Conservation (phyloP, 2,888 invertebrate species). For the Trachelus iudaicus region DNA sequence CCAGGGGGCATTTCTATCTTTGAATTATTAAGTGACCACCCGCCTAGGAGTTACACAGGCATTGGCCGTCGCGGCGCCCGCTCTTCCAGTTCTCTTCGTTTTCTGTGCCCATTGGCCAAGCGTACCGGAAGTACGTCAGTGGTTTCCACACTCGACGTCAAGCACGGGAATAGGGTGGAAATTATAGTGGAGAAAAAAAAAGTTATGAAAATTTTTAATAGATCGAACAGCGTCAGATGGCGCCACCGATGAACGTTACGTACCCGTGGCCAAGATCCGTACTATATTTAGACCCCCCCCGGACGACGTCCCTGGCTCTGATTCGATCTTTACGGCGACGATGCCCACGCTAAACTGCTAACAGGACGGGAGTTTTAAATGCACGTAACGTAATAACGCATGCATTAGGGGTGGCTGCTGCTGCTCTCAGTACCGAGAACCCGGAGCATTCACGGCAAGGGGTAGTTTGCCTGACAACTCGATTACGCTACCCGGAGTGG, state of each 20-base stretch:
- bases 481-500: conserved; percentile 57
- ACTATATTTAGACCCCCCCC: background rate
- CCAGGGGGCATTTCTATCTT: conserved; percentile 51
- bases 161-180: background rate
- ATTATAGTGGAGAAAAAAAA: background rate
- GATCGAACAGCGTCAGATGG: background rate
- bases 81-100: background rate
- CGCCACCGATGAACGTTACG: background rate
- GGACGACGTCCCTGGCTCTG: conserved; percentile 4
- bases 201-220: background rate
- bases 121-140: background rate
- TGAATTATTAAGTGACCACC: conserved; percentile 54
- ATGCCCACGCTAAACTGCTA: conserved; percentile 38
- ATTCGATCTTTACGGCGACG: conserved; percentile 38
- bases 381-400: conserved; percentile 49
- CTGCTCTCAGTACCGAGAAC: background rate
- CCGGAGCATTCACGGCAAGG: conserved; percentile 43
- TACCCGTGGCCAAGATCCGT: background rate
- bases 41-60: conserved; percentile 32
- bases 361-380: conserved; percentile 51
- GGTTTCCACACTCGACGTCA: background rate
- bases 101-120: background rate
- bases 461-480: conserved; percentile 60
- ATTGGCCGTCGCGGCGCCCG: background rate
- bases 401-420: conserved; percentile 11